Base-by-base conservation (phyloP, 2,888 invertebrate genomes). In the Chromoteleia sp. region DNA sequence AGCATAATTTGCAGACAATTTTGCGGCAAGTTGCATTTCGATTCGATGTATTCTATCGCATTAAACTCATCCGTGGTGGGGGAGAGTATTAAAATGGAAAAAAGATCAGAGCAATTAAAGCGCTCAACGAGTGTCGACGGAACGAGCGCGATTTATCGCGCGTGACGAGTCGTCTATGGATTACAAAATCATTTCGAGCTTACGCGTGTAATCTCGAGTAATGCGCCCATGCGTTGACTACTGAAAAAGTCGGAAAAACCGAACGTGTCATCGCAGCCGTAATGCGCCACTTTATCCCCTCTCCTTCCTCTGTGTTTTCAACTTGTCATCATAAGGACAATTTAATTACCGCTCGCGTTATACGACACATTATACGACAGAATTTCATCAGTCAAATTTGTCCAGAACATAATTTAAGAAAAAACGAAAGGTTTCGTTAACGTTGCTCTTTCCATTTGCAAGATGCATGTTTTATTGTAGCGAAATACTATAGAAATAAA, bases 121-220 rank as follows among this genome's bases (percentile, higher is more conserved):
- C 71, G 56, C 50, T 45, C 45, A 61, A 59, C 67, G 70, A 68
- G 61, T 56, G 76, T 54, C 59, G 43, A 59, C 78, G 67, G 15
- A 36, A 79, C 54, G 61, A 68, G 58, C 63, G 68, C 77, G 74
- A 78, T 82, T 82, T 81, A 84, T 85, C 79, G 78, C 81, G 77
- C 79, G 83, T 79, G 68, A 81, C 75, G 75, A 61, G 29, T 63
- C 80, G 50, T 56, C 67, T 59, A 76, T 63, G 80, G 83, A 83
- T 83, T 76, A 82, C 80, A 76, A 83, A 87, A 86, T 85, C 81
- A 74, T 84, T 50, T 67, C 39, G 36, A 70, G 82, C 77, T 82
- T 77, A 83, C 71, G 76, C 67, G 71, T 77, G 77, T 85, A 84
- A 84, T 84, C 85, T 83, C 52, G 65, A 50, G 81, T 83, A 81